Conservation (phyloP, 2,888 invertebrate genomes). For the Phengaris alcon region DNA sequence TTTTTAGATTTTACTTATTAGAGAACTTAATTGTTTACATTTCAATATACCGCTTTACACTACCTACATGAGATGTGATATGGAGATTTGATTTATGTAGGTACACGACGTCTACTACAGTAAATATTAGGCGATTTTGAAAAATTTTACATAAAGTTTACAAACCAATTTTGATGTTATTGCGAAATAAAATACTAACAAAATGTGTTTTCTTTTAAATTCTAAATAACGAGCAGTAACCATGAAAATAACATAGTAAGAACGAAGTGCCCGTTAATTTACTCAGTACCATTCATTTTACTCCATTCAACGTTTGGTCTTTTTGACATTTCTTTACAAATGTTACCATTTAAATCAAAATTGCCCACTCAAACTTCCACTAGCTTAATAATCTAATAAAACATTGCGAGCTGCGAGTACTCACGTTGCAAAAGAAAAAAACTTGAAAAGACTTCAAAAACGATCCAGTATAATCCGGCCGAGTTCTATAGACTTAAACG, state of each 20-base stretch:
- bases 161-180: too few relatives aligned
- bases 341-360: constrained; percentile 29
- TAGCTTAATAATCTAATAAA: constrained; percentile 39
- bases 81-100: too few relatives aligned
- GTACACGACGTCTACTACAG: too few relatives aligned
- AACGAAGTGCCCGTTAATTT: constrained; percentile 18
- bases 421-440: constrained; percentile 39
- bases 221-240: constrained; percentile 6
- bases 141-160: too few relatives aligned
- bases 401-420: constrained; percentile 37
- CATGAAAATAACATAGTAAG: neutral
- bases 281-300: constrained; percentile 15
- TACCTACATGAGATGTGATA: too few relatives aligned
- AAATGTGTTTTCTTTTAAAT: neutral
- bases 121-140: too few relatives aligned
- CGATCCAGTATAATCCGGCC: constrained; percentile 41
- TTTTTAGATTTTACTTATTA: too few relatives aligned
- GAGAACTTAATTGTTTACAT: too few relatives aligned
- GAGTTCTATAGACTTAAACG: constrained; percentile 45
- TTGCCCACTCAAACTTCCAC: constrained; percentile 38
- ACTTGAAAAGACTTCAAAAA: constrained; percentile 39
- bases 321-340: constrained; percentile 25
- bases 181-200: neutral
- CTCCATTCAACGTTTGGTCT: neutral
- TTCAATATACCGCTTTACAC: too few relatives aligned